These are phyloP conservation scores for Neria commutata DNA, from an alignment of 2,888 invertebrate genomes.

Conservation along the genomic window DNA sequence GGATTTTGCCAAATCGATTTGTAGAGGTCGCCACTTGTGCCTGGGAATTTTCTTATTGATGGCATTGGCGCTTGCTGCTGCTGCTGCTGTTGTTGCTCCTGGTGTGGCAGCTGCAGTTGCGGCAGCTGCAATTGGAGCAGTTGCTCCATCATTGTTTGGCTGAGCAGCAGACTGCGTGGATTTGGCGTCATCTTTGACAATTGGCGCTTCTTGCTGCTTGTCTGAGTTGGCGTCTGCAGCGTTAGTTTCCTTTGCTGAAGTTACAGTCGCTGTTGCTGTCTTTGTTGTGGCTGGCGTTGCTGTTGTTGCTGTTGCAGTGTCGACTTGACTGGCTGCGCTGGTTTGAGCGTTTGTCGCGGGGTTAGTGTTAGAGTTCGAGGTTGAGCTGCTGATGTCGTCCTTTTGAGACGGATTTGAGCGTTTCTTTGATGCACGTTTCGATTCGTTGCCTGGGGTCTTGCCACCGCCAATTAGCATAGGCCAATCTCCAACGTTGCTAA, in stretches of 20 bases:
- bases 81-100: constrained; percentile 26
- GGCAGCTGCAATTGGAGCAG: constrained; percentile 30
- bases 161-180: constrained; percentile 19
- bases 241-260: neutral
- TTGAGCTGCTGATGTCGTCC: too few relatives aligned
- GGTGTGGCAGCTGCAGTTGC: constrained; percentile 23
- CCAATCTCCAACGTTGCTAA: constrained; percentile 91
- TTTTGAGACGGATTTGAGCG: constrained; percentile 40
- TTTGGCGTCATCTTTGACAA: constrained; percentile 33
- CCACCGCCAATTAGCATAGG: constrained; percentile 77
- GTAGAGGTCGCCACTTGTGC: constrained; percentile 92
- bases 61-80: constrained; percentile 37
- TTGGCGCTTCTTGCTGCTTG: constrained; percentile 27
- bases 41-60: constrained; percentile 60
- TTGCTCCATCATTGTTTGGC: constrained; percentile 17
- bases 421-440: constrained; percentile 52
- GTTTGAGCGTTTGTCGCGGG: constrained; percentile 24
- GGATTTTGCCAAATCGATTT: constrained; percentile 78
- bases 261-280: constrained; percentile 31
- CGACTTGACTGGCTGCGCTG: constrained; percentile 10
- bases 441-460: constrained; percentile 63
- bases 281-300: neutral
- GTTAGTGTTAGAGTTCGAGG: too few relatives aligned
- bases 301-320: constrained; percentile 19
- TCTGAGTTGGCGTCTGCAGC: neutral